Evolutionary conservation across 1,140 invertebrate species (phyloP), one percentile per base, ranked within the genome.

Genomic region (Drosophila tropicalis): DNA sequence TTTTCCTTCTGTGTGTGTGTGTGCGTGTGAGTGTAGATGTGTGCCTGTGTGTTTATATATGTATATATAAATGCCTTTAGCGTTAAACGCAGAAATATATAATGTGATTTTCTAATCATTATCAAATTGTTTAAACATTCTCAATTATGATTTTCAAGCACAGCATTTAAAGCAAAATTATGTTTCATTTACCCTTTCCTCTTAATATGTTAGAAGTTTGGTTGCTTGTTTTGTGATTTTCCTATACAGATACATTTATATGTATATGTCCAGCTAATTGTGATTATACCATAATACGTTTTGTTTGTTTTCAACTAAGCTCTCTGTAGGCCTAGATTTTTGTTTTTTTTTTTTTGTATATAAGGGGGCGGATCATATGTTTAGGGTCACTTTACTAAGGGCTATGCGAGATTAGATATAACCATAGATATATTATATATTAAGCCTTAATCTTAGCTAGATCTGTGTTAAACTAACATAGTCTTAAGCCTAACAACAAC

Each of bases 321-420:
- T 70, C 75, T 55, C 1, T 19, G 44, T 69, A 39, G 56, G 69
- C 72, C 55, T 67, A 60, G 40, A 22, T 76, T 12, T 36, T 29
- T 29, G 29, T 6, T 29, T 12, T 36, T 67, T 58, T 51, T 25
- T 9, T 36, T 67, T 58, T 51, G n/a, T 62, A 58, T 29, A 34
- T 44, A 73, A n/a, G 74, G 81, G 79, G 83, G 83, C 83, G 83
- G 83, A 87, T 87, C 70, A 67, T 87, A 87, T 69, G 44, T 79
- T 82, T 79, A 72, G 79, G 83, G 76, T 72, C 67, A 36, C 29
- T 69, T 78, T 39, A 64, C 79, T 82, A 87, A 55, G 63, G 62
- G 13, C 75, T 81, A 86, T 64, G 51, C 47, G 65, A 75, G 57
- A 79, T 58, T 55, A 55, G 25, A 25, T 19, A 36, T 62, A 32